These are phyloP conservation scores for Tineola bisselliella DNA, from an alignment of 2,888 invertebrate genomes.

Conservation along the genomic window DNA sequence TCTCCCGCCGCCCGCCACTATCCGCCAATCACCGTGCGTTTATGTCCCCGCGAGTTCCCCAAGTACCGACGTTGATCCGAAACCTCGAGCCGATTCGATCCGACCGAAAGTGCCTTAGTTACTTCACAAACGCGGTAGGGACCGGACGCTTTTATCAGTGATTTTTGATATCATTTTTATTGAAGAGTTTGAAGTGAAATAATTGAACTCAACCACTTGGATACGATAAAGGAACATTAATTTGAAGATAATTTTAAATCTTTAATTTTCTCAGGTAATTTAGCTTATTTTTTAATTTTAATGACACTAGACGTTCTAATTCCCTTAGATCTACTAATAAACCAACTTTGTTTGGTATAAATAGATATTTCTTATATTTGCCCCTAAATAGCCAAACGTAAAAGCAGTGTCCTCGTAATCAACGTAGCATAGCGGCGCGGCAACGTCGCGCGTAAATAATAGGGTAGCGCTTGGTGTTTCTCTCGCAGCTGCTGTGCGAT, in stretches of 20 bases:
- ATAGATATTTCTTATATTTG: neutral
- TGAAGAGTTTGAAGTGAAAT: neutral
- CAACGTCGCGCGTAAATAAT: conserved; percentile 68
- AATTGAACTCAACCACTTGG: neutral
- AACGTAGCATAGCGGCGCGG: conserved; percentile 62
- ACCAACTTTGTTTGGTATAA: neutral
- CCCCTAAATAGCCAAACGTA: conserved; percentile 44
- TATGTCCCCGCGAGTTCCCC: conserved; percentile 35
- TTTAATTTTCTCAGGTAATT: conserved; percentile 9
- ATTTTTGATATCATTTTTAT: conserved; percentile 27
- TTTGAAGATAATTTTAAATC: neutral
- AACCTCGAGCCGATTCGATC: conserved; percentile 63
- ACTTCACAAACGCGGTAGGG: conserved; percentile 55
- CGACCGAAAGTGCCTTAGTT: conserved; percentile 67
- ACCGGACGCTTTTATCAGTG: conserved; percentile 50
- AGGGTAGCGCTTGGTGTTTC: conserved; percentile 66
- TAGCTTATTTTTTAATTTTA: neutral
- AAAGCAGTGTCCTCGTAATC: conserved; percentile 67
- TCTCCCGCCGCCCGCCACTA: conserved; percentile 47
- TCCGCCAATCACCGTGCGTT: conserved; percentile 43
- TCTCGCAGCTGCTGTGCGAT: conserved; percentile 61
- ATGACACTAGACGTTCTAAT: neutral
- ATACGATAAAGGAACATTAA: neutral
- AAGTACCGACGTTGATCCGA: conserved; percentile 37
- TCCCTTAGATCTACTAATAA: neutral